Conservation (phyloP, 1,140 invertebrate genomes). For the Ylistrum balloti region DNA sequence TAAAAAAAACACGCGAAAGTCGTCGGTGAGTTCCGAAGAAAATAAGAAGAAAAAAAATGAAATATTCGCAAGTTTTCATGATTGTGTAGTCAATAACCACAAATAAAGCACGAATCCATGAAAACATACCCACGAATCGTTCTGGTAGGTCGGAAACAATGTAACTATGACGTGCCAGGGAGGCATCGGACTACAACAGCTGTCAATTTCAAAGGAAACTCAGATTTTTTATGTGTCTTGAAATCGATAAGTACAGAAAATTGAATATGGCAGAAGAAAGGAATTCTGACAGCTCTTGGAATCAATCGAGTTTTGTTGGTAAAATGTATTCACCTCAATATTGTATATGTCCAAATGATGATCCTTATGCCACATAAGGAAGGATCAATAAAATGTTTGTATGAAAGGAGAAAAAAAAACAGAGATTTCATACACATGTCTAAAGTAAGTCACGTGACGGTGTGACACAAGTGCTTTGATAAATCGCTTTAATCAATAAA, state of each 20-base stretch:
- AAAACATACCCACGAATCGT: background rate
- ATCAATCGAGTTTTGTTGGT: background rate
- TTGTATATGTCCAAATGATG: constrained; percentile 23
- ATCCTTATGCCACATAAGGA: background rate
- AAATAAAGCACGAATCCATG: background rate
- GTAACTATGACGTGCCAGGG: background rate
- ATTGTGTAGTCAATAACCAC: background rate
- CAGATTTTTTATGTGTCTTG: constrained; percentile 39
- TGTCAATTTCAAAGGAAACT: constrained; percentile 29
- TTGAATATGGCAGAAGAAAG: constrained; percentile 19
- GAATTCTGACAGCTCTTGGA: background rate
- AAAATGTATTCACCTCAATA: constrained; percentile 19
- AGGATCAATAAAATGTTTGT: background rate
- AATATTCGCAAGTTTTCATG: too few species aligned
- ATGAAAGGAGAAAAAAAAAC: background rate
- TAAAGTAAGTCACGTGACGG: constrained; percentile 6
- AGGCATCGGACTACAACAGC: background rate
- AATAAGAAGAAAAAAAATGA: too few species aligned
- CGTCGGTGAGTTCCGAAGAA: background rate
- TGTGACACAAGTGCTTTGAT: constrained; percentile 16
- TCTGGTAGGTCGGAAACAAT: background rate
- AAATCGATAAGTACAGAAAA: constrained; percentile 36
- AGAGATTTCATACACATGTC: background rate
- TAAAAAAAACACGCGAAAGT: too few species aligned
- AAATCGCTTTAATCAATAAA: background rate